Evolutionary conservation across 2,797 vertebrate species (phyloP), one percentile per base, ranked within the genome.

Genomic region (Fistularia commersonii): DNA sequence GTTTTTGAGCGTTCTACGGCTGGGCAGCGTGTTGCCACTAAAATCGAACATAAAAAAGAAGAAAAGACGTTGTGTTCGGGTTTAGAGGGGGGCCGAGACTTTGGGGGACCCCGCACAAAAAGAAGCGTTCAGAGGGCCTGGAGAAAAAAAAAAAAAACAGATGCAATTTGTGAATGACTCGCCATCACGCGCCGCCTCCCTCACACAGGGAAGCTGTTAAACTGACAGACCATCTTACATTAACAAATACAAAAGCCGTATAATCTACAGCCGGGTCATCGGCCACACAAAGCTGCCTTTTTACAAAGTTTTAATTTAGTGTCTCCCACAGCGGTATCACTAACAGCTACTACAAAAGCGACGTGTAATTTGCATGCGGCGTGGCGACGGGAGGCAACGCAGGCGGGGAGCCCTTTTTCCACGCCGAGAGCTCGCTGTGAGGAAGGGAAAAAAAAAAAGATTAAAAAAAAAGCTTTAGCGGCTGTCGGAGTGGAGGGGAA

Each of bases 1-100:
- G 72, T 98, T 98, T 59, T 98, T 98, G 42, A 99, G 84, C 0
- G 97, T 98, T 60, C 94, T 92, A 61, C 97, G 85, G 84, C 93
- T 97, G 0, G 96, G 95, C 76, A 98, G 81, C 0, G 97, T 97
- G 84, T 93, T 98, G 7, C 87, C 93, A 64, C 97, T 98, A 80
- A 45, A 61, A 62, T 54, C 41, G 33, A 32, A 5, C 41, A 49
- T 6, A 36, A 14, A 23, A 36, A 6, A 0, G 34, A 0, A 45
- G 11, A 32, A 46, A 49, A 41, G 31, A 51, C 2, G 45, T 44
- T 40, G 41, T 11, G 41, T n/a, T n/a, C n/a, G 8, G 8, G 41
- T 42, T 42, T 6, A n/a, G n/a, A n/a, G n/a, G n/a, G n/a, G n/a
- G n/a, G n/a, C n/a, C n/a, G n/a, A n/a, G n/a, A n/a, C n/a, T n/a